phyloP scores from a whole-genome alignment of 2,888 invertebrate species.

The Watsonalla cultraria region DNA sequence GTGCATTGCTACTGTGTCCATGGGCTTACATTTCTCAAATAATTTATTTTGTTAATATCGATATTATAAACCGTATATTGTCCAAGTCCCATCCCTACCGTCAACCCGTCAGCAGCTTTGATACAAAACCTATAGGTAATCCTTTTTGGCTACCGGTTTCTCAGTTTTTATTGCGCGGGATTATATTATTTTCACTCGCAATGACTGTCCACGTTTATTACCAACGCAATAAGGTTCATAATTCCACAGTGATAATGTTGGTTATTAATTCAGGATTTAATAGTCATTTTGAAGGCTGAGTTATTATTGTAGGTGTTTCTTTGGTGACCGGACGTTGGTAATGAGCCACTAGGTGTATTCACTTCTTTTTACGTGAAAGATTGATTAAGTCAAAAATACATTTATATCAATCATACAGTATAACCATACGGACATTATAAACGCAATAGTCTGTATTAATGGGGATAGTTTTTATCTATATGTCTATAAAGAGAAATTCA shows the following conservation, averaged over 20 bases:
- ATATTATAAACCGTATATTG: no score
- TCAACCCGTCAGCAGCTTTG: constrained; percentile 49
- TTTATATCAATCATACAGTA: no score
- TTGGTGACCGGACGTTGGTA: constrained; percentile 35
- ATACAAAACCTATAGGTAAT: constrained; percentile 62
- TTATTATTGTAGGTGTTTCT: constrained; percentile 33
- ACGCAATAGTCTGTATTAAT: no score
- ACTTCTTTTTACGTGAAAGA: neutral
- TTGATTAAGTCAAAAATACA: no score
- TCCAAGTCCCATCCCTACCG: constrained; percentile 27
- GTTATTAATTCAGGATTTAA: constrained; percentile 66
- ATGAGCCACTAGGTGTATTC: neutral
- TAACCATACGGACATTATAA: no score
- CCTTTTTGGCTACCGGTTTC: constrained; percentile 71
- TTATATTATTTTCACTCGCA: constrained; percentile 29
- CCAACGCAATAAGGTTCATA: constrained; percentile 10
- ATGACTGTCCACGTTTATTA: constrained; percentile 12
- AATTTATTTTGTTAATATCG: no score
- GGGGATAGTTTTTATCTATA: no score
- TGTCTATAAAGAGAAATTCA: no score
- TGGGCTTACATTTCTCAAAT: no score
- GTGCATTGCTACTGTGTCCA: no score
- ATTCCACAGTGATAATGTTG: constrained; percentile 8
- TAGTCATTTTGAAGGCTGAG: constrained; percentile 25
- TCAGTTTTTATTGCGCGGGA: constrained; percentile 52